phyloP scores from a whole-genome alignment of 2,113 vertebrate genomes.

The human (Homo sapiens) region DNA sequence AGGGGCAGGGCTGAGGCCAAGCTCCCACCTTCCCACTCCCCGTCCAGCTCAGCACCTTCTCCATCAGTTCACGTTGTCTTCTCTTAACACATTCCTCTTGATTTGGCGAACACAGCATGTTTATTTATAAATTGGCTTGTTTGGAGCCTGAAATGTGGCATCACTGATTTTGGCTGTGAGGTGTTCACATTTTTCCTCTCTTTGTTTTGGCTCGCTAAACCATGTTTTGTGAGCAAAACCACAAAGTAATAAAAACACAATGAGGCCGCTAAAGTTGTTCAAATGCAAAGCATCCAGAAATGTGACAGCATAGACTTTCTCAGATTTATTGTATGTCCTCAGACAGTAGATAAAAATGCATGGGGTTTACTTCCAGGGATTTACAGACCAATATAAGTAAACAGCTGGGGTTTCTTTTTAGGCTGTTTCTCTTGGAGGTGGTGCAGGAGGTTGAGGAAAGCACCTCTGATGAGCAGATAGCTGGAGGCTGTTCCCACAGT shows the following conservation, averaged over 20 bases:
- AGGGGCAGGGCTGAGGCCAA: not conserved
- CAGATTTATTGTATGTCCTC: slow-evolving; percentile 25
- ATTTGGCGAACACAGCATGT: not conserved
- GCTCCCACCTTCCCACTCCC: not conserved
- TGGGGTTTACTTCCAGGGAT: not conserved
- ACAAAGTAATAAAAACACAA: slow-evolving; percentile 35
- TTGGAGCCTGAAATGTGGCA: slow-evolving; percentile 59
- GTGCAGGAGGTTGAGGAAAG: not conserved
- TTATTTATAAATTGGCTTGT: slow-evolving; percentile 60
- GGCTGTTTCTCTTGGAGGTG: not conserved
- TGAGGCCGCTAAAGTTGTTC: not conserved
- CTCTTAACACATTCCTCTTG: slow-evolving; percentile 25
- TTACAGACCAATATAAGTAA: not conserved
- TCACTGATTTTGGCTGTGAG: slow-evolving; percentile 49
- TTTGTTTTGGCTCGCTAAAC: slow-evolving; percentile 58
- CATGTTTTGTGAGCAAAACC: slow-evolving; percentile 2
- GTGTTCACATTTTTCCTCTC: slow-evolving; percentile 45
- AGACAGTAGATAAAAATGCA: not conserved
- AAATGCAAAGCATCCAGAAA: slow-evolving; percentile 12
- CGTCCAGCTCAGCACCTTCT: not conserved
- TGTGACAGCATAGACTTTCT: not conserved
- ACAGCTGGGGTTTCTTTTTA: not conserved
- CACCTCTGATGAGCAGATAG: not conserved
- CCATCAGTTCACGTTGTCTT: not conserved
- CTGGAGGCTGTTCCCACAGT: not conserved